Base-by-base conservation (phyloP, 2,888 invertebrate species). In the Neelides folsomi region DNA sequence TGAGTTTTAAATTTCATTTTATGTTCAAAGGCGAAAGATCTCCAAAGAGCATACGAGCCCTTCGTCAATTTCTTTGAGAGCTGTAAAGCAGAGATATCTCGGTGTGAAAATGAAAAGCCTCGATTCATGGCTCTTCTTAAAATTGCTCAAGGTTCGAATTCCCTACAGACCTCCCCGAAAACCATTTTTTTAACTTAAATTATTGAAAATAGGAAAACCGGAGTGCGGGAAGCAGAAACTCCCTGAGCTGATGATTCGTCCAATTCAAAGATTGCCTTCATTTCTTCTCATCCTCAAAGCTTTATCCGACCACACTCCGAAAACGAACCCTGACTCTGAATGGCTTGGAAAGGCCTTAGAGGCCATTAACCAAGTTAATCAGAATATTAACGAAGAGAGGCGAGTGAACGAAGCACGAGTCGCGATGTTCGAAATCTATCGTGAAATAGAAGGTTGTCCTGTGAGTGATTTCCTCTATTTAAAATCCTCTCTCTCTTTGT, bases 41-140 rank as follows among this genome's bases (percentile, higher is more conserved):
- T 97, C 69, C 79, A 86, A 63, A 92, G 88, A 72, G 88, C 92
- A 1, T 98, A 98, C 75, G 95, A 95, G 57, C 92, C 94, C 16
- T 98, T 93, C 74, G 86, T 98, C 51, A 98, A 98, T 75, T 95
- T 88, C 75, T 95, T 94, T 72, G 95, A 97, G 72, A 87, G 89
- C 71, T 90, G 92, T 72, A 93, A 93, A 73, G 89, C 92, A 68
- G 86, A 87, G 76, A 78, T 98, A 68, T 77, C 80, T 66, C 80
- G 83, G 68, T 94, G 93, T 76, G 93, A 93, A 75, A 80, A 80
- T 69, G 83, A 81, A 68, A 92, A 93, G 73, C 92, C 93, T 39
- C 79, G 93, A 70, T 98, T 98, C 77, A 93, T 95, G 76, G 95
- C 95, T 68, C 97, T 97, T 75, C 79, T 97, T 61, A 95, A 94